These are phyloP conservation scores for Philopotamus ludificatus DNA, from an alignment of 1,140 invertebrate species.

Conservation along the genomic window DNA sequence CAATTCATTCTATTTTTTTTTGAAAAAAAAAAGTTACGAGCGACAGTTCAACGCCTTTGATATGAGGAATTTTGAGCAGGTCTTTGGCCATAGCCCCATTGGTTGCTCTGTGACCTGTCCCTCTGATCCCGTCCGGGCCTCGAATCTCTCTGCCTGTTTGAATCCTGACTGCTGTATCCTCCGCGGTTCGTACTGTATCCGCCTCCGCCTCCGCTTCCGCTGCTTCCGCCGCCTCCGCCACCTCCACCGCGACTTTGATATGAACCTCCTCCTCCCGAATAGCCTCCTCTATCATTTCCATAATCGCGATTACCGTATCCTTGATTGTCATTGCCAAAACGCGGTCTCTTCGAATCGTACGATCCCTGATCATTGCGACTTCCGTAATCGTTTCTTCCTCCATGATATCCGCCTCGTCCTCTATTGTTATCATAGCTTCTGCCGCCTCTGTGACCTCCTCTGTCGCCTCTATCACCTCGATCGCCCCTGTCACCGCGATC, in stretches of 20 bases:
- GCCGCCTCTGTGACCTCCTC: slow-evolving; percentile 4
- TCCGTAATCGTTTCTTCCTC: not conserved
- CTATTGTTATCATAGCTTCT: not conserved
- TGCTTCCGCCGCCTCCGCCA: not conserved
- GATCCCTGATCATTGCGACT: slow-evolving; percentile 1
- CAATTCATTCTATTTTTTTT: no score
- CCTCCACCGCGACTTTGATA: slow-evolving; percentile 9
- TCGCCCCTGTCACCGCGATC: no score
- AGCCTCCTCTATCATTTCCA: not conserved
- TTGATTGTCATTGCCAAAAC: not conserved
- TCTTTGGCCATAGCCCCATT: slow-evolving; percentile 16
- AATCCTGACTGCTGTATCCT: not conserved
- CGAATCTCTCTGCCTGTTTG: slow-evolving; percentile 1
- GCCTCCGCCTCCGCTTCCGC: not conserved
- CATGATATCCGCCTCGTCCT: not conserved
- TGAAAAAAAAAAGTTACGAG: not conserved
- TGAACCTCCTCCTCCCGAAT: not conserved
- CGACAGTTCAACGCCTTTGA: slow-evolving; percentile 21
- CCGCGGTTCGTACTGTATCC: not conserved
- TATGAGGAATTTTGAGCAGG: no score
- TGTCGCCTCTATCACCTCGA: not conserved
- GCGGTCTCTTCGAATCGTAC: not conserved
- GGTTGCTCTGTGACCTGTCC: slow-evolving; percentile 1
- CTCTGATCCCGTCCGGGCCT: slow-evolving; percentile 17
- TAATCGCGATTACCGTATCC: not conserved